A percentile compares a stretch with the other conserved stretches of the same genome.
phyloP scores from a whole-genome alignment of 2,797 vertebrate species.

The Mormyrus hasselquistii region DNA sequence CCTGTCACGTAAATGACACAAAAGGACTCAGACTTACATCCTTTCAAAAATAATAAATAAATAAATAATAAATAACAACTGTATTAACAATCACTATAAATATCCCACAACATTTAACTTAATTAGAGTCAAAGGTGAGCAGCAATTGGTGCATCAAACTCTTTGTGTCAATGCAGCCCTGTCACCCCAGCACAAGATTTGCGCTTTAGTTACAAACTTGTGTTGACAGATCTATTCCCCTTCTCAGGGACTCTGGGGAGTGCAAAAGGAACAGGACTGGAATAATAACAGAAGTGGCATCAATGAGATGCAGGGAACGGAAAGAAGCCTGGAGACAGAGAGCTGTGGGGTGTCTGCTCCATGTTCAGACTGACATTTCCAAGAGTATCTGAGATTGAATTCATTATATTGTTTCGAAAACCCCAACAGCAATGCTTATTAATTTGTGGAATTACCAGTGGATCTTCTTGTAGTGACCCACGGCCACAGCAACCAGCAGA shows the following conservation, averaged over 20 bases:
- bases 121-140: neutral
- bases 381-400: neutral
- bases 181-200: neutral
- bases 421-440: neutral
- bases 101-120: neutral
- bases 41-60: neutral
- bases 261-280: neutral
- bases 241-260: neutral
- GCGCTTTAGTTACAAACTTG: slow-evolving; percentile 9
- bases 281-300: neutral
- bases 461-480: neutral
- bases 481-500: neutral
- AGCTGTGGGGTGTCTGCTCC: neutral
- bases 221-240: slow-evolving; percentile 17
- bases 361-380: neutral
- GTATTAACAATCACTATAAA: neutral
- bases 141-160: slow-evolving; percentile 4
- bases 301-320: neutral
- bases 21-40: neutral
- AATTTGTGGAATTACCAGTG: neutral
- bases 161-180: neutral
- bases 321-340: neutral
- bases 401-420: neutral
- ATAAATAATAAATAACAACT: neutral
- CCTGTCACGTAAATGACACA: neutral